phyloP scores from a whole-genome alignment of 2,797 vertebrate species.

The Lacerta viridis region DNA sequence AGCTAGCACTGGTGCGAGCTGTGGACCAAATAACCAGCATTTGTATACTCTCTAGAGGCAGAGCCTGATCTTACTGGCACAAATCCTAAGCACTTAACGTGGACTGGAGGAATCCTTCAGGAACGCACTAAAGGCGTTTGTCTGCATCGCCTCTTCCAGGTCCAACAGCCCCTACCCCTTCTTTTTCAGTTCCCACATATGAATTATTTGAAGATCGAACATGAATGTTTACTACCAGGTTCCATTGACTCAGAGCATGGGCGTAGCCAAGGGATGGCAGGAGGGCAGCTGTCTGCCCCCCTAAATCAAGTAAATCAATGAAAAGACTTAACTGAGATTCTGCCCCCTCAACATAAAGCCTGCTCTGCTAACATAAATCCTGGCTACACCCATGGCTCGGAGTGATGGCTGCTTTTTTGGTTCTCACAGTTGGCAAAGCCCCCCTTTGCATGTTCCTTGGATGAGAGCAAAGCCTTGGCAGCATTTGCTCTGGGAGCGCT shows the following conservation, averaged over 20 bases:
- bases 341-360: no score
- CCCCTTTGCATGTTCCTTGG: background rate
- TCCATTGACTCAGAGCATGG: background rate
- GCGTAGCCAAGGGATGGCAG: no score
- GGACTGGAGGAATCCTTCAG: background rate
- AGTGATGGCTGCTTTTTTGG: conserved; percentile 19
- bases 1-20: no score
- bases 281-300: no score
- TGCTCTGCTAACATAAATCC: no score
- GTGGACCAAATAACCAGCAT: background rate
- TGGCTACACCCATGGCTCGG: background rate
- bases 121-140: background rate
- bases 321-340: no score
- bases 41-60: background rate
- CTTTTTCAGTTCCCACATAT: conserved; percentile 29
- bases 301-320: no score
- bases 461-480: conserved; percentile 1
- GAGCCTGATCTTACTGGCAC: background rate
- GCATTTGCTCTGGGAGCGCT: fast-evolving
- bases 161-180: fast-evolving
- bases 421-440: conserved; percentile 30
- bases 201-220: conserved; percentile 18
- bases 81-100: background rate
- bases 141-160: background rate
- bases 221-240: conserved; percentile 27